Evolutionary conservation across 1,140 invertebrate species (phyloP).

Genomic region (Procambarus clarkii): DNA sequence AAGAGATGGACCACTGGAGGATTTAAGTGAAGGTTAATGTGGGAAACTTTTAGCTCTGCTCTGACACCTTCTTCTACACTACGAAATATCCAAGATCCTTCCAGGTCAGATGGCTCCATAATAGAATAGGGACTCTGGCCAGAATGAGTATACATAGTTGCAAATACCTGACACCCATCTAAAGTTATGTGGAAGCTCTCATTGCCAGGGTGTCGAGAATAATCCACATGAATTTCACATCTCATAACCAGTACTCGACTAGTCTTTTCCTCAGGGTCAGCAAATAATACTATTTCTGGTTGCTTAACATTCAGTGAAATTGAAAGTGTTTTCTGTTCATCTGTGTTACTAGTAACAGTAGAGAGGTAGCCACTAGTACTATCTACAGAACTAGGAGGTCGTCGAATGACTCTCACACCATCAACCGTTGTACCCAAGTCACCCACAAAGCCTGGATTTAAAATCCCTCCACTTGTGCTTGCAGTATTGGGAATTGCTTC

Average conservation of each 20-base stretch:
- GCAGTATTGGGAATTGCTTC: conserved; percentile 66
- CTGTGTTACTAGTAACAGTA: conserved; percentile 73
- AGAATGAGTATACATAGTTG: conserved; percentile 64
- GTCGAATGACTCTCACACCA: conserved; percentile 64
- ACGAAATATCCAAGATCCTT: conserved; percentile 82
- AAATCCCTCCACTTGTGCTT: conserved; percentile 61
- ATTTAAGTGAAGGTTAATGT: conserved; percentile 84
- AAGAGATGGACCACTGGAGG: conserved; percentile 85
- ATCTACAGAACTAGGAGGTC: conserved; percentile 76
- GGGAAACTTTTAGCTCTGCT: conserved; percentile 80
- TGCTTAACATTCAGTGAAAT: conserved; percentile 84
- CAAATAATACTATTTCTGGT: conserved; percentile 87
- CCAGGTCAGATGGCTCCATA: conserved; percentile 84
- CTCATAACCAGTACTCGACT: conserved; percentile 85
- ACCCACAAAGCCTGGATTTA: conserved; percentile 70
- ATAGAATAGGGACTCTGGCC: conserved; percentile 75
- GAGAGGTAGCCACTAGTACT: conserved; percentile 81
- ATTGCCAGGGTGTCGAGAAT: conserved; percentile 69
- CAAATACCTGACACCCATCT: conserved; percentile 61
- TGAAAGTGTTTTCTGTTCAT: conserved; percentile 78
- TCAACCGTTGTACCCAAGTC: conserved; percentile 63
- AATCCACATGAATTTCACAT: conserved; percentile 83
- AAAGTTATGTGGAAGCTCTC: conserved; percentile 68
- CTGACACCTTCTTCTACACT: conserved; percentile 81
- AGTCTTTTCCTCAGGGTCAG: conserved; percentile 82